phyloP scores from a whole-genome alignment of 1,140 invertebrate genomes.

The Lethrus apterus region DNA sequence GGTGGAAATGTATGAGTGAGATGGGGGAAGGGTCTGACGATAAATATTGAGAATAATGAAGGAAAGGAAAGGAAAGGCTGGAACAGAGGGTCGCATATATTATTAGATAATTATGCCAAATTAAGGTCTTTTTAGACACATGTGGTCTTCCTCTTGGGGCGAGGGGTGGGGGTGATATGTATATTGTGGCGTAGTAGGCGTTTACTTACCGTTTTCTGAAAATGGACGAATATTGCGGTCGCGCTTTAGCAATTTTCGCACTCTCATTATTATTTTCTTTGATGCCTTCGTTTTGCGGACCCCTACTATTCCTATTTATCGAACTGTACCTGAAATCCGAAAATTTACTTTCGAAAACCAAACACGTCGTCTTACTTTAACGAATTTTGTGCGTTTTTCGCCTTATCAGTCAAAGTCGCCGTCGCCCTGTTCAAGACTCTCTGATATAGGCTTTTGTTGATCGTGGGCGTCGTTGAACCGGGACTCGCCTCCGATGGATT shows the following conservation, averaged over 20 bases:
- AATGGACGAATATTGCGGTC: slow-evolving; percentile 55
- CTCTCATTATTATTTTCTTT: slow-evolving; percentile 38
- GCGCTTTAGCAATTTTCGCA: slow-evolving; percentile 38
- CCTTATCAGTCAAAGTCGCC: neutral
- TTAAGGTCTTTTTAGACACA: too few species aligned
- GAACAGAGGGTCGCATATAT: too few species aligned
- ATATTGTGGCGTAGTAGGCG: neutral
- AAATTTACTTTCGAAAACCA: neutral
- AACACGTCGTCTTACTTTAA: too few species aligned
- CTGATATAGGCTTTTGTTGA: slow-evolving; percentile 66
- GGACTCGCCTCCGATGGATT: slow-evolving; percentile 29
- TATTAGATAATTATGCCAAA: too few species aligned
- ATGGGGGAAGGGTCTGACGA: too few species aligned
- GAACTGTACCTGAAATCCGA: slow-evolving; percentile 34
- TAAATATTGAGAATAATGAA: too few species aligned
- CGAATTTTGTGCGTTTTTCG: neutral
- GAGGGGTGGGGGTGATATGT: too few species aligned
- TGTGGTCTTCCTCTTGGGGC: too few species aligned
- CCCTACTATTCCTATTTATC: slow-evolving; percentile 50
- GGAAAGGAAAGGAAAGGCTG: too few species aligned
- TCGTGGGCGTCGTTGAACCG: slow-evolving; percentile 45
- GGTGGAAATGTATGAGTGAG: too few species aligned
- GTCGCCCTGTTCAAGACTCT: slow-evolving; percentile 49
- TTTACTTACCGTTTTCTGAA: slow-evolving; percentile 41
- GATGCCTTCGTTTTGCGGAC: slow-evolving; percentile 65